phyloP scores from a whole-genome alignment of 2,113 vertebrate species.

The Bubo scandiacus region DNA sequence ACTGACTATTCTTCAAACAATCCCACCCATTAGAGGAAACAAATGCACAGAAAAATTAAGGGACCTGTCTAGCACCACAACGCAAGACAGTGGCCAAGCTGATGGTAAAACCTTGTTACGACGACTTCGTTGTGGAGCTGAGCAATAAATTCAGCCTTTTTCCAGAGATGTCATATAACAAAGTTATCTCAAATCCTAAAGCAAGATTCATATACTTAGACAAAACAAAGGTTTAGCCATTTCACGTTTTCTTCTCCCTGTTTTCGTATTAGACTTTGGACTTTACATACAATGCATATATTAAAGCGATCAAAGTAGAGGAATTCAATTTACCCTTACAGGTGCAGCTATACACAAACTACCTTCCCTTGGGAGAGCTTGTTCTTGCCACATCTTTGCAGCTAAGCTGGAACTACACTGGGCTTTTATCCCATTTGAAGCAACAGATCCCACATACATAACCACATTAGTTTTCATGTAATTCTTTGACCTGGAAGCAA shows the following conservation, averaged over 20 bases:
- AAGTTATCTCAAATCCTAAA: neutral
- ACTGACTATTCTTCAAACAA: neutral
- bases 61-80: neutral
- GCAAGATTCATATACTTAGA: neutral
- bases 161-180: neutral
- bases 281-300: neutral
- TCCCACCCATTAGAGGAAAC: neutral
- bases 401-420: neutral
- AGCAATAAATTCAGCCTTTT: neutral
- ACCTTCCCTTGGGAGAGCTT: neutral
- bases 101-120: neutral
- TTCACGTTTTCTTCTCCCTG: neutral
- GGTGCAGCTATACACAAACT: neutral
- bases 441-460: neutral
- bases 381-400: neutral
- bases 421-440: neutral
- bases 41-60: neutral
- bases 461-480: neutral
- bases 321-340: neutral
- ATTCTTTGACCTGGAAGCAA: slow-evolving; percentile 30
- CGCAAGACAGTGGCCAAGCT: neutral
- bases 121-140: neutral
- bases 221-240: neutral
- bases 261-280: neutral
- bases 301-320: neutral